phyloP scores from a whole-genome alignment of 2,888 invertebrate species.

The Tenthredo scrophulariae region DNA sequence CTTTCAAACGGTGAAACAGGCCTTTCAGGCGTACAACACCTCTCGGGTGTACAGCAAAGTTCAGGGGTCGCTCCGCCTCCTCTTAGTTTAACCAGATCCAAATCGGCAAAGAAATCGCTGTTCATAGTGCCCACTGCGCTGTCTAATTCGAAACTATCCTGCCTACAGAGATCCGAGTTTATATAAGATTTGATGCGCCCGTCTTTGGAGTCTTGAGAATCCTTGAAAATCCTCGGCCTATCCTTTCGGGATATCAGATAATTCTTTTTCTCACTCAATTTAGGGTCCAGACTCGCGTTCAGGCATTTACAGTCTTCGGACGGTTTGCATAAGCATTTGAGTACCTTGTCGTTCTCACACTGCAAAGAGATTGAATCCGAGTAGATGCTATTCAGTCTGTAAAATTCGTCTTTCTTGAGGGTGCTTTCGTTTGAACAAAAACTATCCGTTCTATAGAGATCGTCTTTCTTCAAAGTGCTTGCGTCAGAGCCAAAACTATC shows the following conservation, averaged over 20 bases:
- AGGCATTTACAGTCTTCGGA: conserved; percentile 31
- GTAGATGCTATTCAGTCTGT: conserved; percentile 51
- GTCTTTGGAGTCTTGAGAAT: neutral
- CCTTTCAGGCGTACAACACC: conserved; percentile 69
- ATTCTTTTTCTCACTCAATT: conserved; percentile 22
- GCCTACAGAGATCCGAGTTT: conserved; percentile 67
- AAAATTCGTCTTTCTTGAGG: conserved; percentile 61
- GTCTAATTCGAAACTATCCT: conserved; percentile 75
- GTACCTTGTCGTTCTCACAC: neutral
- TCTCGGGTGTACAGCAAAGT: conserved; percentile 70
- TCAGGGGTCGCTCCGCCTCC: conserved; percentile 69
- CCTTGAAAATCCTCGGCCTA: conserved; percentile 5
- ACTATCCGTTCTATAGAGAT: conserved; percentile 64
- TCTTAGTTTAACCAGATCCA: conserved; percentile 72
- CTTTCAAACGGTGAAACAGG: conserved; percentile 74
- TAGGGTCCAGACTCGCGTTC: neutral
- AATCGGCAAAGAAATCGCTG: conserved; percentile 75
- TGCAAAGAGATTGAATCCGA: neutral
- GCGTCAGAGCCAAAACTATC: conserved; percentile 62
- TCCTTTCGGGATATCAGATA: conserved; percentile 33
- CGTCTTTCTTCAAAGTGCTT: conserved; percentile 62
- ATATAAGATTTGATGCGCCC: conserved; percentile 68
- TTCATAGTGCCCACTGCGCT: conserved; percentile 76
- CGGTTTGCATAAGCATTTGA: conserved; percentile 42
- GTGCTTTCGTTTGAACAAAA: conserved; percentile 68